Evolutionary conservation across 2,888 invertebrate species (phyloP).

Genomic region (Prosopocoilus inquinatus): DNA sequence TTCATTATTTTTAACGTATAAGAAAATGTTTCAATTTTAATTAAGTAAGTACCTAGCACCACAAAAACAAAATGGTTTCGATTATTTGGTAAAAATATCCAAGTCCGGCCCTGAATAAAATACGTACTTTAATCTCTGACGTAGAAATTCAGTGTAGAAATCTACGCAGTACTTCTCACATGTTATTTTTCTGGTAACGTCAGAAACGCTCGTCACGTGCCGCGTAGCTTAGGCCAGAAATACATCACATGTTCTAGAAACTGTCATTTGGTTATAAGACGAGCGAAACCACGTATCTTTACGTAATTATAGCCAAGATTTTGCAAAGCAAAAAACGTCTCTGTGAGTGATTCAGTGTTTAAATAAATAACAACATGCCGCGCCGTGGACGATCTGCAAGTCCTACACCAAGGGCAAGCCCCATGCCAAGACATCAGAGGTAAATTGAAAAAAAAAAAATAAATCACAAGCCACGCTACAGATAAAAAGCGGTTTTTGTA

Average conservation of each 20-base stretch:
- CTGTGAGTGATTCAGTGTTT: background rate
- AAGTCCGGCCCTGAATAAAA: background rate
- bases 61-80: too few relatives aligned
- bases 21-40: too few relatives aligned
- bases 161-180: background rate
- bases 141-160: background rate
- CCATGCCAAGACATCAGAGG: constrained; percentile 28
- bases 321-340: background rate
- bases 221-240: constrained; percentile 1
- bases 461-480: too few relatives aligned
- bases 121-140: background rate
- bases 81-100: background rate
- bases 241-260: constrained; percentile 20
- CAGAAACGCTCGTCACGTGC: background rate
- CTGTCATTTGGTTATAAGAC: constrained; percentile 9
- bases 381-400: constrained; percentile 73
- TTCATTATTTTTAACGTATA: too few relatives aligned
- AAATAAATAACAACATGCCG: constrained; percentile 58
- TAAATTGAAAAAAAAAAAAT: constrained; percentile 16
- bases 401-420: constrained; percentile 59
- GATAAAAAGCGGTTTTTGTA: too few relatives aligned
- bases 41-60: too few relatives aligned
- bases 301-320: constrained; percentile 8
- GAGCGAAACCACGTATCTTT: constrained; percentile 8
- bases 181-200: background rate